Evolutionary conservation across 2,113 vertebrate species (phyloP), one percentile per base, ranked within the genome.

Genomic region (Jacana jacana): DNA sequence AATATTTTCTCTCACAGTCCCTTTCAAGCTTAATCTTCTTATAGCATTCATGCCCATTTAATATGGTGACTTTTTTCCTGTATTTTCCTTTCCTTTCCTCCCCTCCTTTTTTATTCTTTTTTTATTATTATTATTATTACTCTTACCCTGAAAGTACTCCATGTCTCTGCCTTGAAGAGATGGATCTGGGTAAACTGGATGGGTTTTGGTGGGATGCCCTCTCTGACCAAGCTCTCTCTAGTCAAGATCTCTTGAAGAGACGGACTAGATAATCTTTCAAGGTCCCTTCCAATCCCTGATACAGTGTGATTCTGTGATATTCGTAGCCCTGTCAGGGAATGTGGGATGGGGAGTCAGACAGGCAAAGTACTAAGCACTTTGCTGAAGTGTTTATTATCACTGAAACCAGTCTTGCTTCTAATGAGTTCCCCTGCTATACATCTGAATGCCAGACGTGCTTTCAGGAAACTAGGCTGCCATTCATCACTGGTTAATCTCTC

Each of bases 401-500:
- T 46, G 25, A 89, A 77, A 78, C 40, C 75, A 46, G 46, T 40
- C 73, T 80, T 46, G 75, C n/a, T 83, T 66, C 81, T 77, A 42
- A 89, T 30, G 84, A 89, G 40, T 69, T 89, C 75, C 66, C 0
- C 3, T 19, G 40, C 40, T 55, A 37, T 70, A 69, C 31, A 70
- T 58, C 57, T 5, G 17, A 89, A 87, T 54, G 63, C n/a, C 87
- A 89, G 73, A 54, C 0, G 0, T 24, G 63, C 75, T 96, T 91
- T 42, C 81, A 83, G 71, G 79, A 79, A 70, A 35, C 14, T 44
- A 27, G 49, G n/a, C 79, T 88, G 58, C 49, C 66, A 77, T 94
- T 52, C 58, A 63, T 91, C 91, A 88, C 60, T 35, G 19, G 35
- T 76, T 96, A 92, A 97, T 95, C 64, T 80, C 25, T 54, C 64